Evolutionary conservation across 2,888 invertebrate genomes (phyloP), one percentile per base, ranked within the genome.

Genomic region (Reticulitermes lucifugus): DNA sequence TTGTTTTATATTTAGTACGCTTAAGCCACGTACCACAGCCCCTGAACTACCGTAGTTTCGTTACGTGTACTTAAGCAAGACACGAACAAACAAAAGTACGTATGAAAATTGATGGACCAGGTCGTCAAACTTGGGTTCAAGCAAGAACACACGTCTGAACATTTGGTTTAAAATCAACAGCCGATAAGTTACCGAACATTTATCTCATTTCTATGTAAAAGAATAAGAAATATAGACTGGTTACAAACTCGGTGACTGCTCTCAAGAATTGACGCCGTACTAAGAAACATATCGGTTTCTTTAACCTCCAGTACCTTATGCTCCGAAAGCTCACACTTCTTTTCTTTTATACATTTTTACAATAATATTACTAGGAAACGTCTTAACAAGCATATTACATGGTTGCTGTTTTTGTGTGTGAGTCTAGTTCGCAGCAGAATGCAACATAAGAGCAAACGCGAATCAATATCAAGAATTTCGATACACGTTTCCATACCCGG

Each of bases 381-480:
- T 55, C 14, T 55, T 55, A 18, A 55, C 14, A 18, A 55, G 5
- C 12, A 55, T 18, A 55, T 1, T 0, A 18, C 55, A 18, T 1
- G 18, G 55, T 4, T 18, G 14, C 55, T 55, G 55, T 55, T 55
- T 55, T 18, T 4, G 55, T 55, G 4, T 55, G 55, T 18, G 4
- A 46, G 46, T 46, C 4, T 12, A 46, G 60, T 60, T 60, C 22
- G 60, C 1, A 60, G 14, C 22, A 65, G 25, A 65, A 25, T 7
- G 65, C 4, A n/a, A 65, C 1, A 65, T n/a, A 65, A 43, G 51
- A 51, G 9, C 22, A 81, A 70, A 46, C 43, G 43, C 43, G 35
- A 81, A 43, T 70, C 81, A 81, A 81, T 81, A 81, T 70, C 81
- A 65, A 70, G 70, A 43, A 81, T 81, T 81, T 81, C 81, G 81